Evolutionary conservation across 2,888 invertebrate species (phyloP).

Genomic region (Andrena trimmerana): DNA sequence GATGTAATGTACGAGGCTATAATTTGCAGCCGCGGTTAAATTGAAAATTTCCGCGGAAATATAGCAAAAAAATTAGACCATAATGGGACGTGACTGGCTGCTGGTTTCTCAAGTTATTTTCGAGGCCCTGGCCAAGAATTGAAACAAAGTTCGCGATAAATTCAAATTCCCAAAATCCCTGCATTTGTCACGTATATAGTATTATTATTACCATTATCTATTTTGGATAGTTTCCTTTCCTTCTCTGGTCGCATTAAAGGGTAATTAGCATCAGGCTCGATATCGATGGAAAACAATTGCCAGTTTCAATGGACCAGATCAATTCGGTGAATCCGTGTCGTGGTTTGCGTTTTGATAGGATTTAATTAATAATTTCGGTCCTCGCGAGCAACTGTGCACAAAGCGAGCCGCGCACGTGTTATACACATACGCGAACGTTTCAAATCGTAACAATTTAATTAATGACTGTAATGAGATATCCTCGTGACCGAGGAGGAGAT

Average conservation of each 20-base stretch:
- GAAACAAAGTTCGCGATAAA: neutral
- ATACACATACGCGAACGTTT: neutral
- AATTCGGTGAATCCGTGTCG: slow-evolving; percentile 5
- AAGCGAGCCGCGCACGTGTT: neutral
- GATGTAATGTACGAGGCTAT: slow-evolving; percentile 61
- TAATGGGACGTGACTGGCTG: slow-evolving; percentile 18
- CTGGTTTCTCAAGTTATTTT: slow-evolving; percentile 18
- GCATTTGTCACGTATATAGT: neutral
- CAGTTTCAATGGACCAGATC: slow-evolving; percentile 3
- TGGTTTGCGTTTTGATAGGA: slow-evolving; percentile 7
- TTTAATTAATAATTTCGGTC: slow-evolving; percentile 47
- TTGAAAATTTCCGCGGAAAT: slow-evolving; percentile 49
- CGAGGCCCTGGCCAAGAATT: neutral
- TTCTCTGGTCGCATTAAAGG: neutral
- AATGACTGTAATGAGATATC: slow-evolving; percentile 44
- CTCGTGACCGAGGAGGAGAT: neutral
- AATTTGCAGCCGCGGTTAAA: slow-evolving; percentile 58
- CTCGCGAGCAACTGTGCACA: slow-evolving; percentile 16
- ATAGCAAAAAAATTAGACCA: slow-evolving; percentile 18
- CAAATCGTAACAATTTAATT: slow-evolving; percentile 45
- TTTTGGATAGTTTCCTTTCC: neutral
- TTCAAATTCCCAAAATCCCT: neutral
- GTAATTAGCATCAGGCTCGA: slow-evolving; percentile 4
- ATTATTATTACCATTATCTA: neutral
- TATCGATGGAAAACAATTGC: slow-evolving; percentile 15